Evolutionary conservation across 1,140 invertebrate genomes (phyloP).

Genomic region (Drosophila nigrodunni): DNA sequence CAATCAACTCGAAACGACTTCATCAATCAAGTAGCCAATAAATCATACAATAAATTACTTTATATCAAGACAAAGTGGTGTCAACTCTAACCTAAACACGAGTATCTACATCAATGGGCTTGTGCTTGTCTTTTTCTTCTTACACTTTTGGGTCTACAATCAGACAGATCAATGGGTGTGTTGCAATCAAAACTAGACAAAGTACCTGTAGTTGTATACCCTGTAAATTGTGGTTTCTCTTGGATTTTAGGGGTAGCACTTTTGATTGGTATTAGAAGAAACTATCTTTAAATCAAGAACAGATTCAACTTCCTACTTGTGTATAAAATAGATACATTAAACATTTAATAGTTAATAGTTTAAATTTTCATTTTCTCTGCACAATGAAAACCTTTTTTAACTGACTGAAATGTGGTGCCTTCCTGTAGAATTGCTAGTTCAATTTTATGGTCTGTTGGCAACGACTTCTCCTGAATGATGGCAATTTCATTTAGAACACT

Average conservation of each 20-base stretch:
- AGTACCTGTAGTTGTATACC: too few relatives aligned
- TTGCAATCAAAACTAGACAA: not conserved
- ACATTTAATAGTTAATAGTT: too few relatives aligned
- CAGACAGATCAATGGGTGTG: conserved; percentile 10
- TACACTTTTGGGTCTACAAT: not conserved
- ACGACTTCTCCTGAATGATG: not conserved
- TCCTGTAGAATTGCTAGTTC: not conserved
- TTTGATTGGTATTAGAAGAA: too few relatives aligned
- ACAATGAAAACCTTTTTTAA: not conserved
- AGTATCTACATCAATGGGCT: conserved; percentile 8
- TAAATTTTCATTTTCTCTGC: not conserved
- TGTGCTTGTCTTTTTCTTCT: not conserved
- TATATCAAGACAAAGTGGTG: conserved; percentile 71
- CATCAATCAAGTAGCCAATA: conserved; percentile 73
- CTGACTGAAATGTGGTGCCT: not conserved
- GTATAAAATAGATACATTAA: too few relatives aligned
- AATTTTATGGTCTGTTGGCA: not conserved
- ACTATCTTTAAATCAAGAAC: too few relatives aligned
- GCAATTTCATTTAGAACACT: conserved; percentile 33
- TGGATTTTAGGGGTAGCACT: too few relatives aligned
- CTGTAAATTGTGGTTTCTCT: too few relatives aligned
- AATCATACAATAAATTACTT: conserved; percentile 71
- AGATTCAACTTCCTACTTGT: too few relatives aligned
- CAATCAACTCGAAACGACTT: conserved; percentile 65
- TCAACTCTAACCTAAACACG: conserved; percentile 48